Percentiles rank a stretch among this genome's conserved stretches.
phyloP scores from a whole-genome alignment of 2,113 vertebrate genomes.

The Epinephelus cyanopodus region DNA sequence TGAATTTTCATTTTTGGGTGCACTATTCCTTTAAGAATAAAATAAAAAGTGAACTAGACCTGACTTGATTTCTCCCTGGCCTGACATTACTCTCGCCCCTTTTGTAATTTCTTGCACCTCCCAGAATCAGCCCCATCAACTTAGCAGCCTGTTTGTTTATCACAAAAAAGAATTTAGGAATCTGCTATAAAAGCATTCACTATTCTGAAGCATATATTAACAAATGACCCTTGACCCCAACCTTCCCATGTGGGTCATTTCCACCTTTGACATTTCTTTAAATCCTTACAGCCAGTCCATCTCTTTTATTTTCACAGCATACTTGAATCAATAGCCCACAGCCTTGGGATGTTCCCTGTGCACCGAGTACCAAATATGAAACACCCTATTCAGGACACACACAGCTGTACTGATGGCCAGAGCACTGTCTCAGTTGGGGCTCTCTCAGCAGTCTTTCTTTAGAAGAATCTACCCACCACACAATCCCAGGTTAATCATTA shows the following conservation, averaged over 20 bases:
- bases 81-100: background rate
- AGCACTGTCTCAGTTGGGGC: background rate
- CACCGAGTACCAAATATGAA: slow-evolving; percentile 15
- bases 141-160: slow-evolving; percentile 22
- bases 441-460: background rate
- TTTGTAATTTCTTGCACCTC: slow-evolving; percentile 1
- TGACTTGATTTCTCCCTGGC: background rate
- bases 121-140: slow-evolving; percentile 2
- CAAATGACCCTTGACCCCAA: background rate
- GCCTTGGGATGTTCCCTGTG: background rate
- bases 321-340: slow-evolving; percentile 19
- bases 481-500: slow-evolving; percentile 10
- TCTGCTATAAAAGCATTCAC: background rate
- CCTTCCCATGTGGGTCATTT: background rate
- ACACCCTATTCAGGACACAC: slow-evolving; percentile 15
- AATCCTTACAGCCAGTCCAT: background rate
- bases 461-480: background rate
- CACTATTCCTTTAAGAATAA: no score
- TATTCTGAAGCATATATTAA: background rate
- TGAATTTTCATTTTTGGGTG: no score
- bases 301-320: background rate
- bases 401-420: background rate
- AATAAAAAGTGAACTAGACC: background rate
- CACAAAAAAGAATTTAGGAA: background rate
- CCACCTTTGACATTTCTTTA: slow-evolving; percentile 13